These are phyloP conservation scores for Sebastes itinus DNA, from an alignment of 2,797 vertebrate genomes.

Conservation along the genomic window DNA sequence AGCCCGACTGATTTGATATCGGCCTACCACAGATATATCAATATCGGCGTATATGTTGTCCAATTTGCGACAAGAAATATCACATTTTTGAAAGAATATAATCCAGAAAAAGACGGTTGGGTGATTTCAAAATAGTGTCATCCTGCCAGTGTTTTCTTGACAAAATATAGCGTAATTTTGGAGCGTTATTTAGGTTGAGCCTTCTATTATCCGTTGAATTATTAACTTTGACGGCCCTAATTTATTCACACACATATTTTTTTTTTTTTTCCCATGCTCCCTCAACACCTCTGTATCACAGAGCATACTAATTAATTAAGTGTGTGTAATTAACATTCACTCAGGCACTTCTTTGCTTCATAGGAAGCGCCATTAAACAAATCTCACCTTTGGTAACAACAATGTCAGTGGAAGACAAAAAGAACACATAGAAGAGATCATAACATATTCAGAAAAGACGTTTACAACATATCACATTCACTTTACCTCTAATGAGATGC, in stretches of 20 bases:
- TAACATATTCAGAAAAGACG: not conserved
- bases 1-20: too few species aligned
- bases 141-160: too few species aligned
- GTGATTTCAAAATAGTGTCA: too few species aligned
- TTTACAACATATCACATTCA: not conserved
- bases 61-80: too few species aligned
- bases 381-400: not conserved
- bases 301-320: not conserved
- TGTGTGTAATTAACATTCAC: too few species aligned
- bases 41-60: too few species aligned
- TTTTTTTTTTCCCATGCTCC: not conserved
- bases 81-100: too few species aligned
- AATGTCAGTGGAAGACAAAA: not conserved
- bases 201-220: accelerated
- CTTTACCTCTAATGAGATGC: not conserved
- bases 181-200: too few species aligned
- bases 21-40: not conserved
- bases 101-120: too few species aligned
- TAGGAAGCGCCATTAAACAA: not conserved
- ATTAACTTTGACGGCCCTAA: too few species aligned
- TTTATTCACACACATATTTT: too few species aligned
- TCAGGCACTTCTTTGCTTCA: not conserved
- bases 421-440: not conserved
- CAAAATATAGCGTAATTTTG: too few species aligned
- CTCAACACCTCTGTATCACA: not conserved